Evolutionary conservation across 2,113 vertebrate genomes (phyloP).

Genomic region (Vireo altiloquus): DNA sequence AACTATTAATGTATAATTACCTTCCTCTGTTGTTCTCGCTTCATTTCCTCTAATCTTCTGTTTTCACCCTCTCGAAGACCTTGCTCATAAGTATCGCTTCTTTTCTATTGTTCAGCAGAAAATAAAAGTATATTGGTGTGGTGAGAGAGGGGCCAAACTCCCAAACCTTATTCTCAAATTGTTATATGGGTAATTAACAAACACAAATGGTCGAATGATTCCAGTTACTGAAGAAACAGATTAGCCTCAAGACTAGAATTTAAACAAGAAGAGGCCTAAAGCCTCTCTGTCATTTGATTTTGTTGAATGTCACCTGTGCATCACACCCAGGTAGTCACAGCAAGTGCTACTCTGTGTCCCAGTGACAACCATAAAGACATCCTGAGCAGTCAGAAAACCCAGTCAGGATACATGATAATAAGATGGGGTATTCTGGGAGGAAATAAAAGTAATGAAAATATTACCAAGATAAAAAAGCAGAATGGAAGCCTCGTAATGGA

Average conservation of each 20-base stretch:
- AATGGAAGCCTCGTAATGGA: not conserved
- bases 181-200: not conserved
- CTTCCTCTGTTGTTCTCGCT: conserved; percentile 71
- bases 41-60: conserved; percentile 64
- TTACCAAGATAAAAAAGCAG: not conserved
- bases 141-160: not conserved
- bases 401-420: not conserved
- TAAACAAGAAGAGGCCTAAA: not conserved
- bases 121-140: not conserved
- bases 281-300: not conserved
- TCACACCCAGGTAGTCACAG: not conserved
- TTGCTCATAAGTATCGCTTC: conserved; percentile 41
- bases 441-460: not conserved
- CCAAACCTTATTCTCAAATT: not conserved
- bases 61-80: conserved; percentile 61
- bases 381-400: not conserved
- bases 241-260: not conserved
- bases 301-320: not conserved
- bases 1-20: conserved; percentile 60
- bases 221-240: not conserved
- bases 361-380: not conserved
- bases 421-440: not conserved
- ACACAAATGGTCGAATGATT: not conserved
- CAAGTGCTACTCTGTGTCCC: not conserved
- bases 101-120: conserved; percentile 54